Evolutionary conservation across 2,113 vertebrate genomes (phyloP), one percentile per base, ranked within the genome.

Genomic region (Rhea americana): DNA sequence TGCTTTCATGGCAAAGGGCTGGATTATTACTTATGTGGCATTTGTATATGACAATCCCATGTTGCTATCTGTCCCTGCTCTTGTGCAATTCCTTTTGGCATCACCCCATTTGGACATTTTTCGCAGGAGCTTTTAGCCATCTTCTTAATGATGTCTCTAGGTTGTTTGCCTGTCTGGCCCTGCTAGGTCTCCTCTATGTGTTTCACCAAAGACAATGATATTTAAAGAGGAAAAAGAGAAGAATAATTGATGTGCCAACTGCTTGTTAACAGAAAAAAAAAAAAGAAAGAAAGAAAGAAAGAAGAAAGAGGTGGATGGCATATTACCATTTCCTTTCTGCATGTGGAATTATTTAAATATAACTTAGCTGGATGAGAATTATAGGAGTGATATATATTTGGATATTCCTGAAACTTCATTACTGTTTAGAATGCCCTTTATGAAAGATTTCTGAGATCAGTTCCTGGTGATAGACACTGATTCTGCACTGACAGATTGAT

Each of bases 381-480:
- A 48, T 3, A 78, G 45, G 50, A 78, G 15, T 43, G 35, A 45
- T 83, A 67, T 56, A 87, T 91, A 61, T 75, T 76, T 48, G 9
- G 7, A 41, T 93, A 81, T 70, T 82, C 39, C 66, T 68, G 66
- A 91, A 84, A 79, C 7, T 75, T 88, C 51, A 35, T 84, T 90
- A 22, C 48, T 61, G 18, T 56, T 50, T 81, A 37, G 48, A 30
- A 75, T 62, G 47, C 58, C 25, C n/a, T 94, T 91, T 83, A 48
- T 79, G 80, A 83, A 45, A 86, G 21, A 78, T 86, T 88, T 90
- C 79, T 78, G 73, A 78, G 56, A 84, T 79, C 45, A n/a, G 45
- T 25, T 93, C 48, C 53, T 70, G 32, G 66, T 89, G 85, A 65
- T 66, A 82, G 77, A 28, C 28, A 80, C 18, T 0, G 2, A 62